Evolutionary conservation across 2,113 vertebrate species (phyloP).

Genomic region (Manacus vitellinus): DNA sequence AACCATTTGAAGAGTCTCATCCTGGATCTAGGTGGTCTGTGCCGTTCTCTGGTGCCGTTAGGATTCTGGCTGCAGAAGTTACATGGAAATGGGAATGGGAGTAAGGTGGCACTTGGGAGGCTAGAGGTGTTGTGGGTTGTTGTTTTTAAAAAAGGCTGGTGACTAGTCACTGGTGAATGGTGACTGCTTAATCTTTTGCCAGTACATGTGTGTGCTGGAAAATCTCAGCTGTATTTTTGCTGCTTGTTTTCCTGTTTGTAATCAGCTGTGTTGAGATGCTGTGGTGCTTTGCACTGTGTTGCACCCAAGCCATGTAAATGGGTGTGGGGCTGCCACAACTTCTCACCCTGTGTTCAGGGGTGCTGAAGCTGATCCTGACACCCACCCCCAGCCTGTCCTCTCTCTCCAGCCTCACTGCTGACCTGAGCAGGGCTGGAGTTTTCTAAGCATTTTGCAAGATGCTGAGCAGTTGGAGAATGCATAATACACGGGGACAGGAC

Average conservation of each 20-base stretch:
- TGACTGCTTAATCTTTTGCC: background rate
- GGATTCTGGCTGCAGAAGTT: background rate
- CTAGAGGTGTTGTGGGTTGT: background rate
- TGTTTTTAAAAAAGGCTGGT: background rate
- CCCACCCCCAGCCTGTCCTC: background rate
- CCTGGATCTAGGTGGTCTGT: background rate
- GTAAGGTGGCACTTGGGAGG: background rate
- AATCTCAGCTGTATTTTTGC: background rate
- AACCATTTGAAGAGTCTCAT: background rate
- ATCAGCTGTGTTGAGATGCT: rapidly evolving
- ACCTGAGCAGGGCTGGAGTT: rapidly evolving
- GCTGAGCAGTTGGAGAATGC: background rate
- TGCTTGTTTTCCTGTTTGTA: background rate
- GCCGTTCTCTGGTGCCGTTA: background rate
- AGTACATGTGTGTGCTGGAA: background rate
- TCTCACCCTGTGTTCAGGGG: background rate
- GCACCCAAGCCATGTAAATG: background rate
- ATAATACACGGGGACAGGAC: rapidly evolving
- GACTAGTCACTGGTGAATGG: background rate
- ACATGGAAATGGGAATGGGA: background rate
- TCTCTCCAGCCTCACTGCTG: background rate
- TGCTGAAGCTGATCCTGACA: background rate
- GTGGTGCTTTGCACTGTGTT: background rate
- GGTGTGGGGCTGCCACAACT: rapidly evolving
- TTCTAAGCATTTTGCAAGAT: background rate